These are phyloP conservation scores for Norana najaformis DNA, from an alignment of 2,888 invertebrate genomes.

Conservation along the genomic window DNA sequence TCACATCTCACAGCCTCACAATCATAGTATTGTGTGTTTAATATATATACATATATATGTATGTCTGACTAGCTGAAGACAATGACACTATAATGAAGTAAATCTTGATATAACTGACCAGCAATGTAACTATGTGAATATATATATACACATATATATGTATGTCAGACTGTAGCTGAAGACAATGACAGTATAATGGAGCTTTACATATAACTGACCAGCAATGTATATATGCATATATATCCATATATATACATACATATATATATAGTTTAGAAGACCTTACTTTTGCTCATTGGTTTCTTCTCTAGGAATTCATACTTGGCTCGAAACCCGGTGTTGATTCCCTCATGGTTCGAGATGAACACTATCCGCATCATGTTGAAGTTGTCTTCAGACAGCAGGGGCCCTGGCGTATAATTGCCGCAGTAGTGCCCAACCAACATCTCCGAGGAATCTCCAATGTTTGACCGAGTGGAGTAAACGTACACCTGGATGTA, in stretches of 20 bases:
- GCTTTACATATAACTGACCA: neutral
- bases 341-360: slow-evolving; percentile 81
- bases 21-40: no score
- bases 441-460: slow-evolving; percentile 62
- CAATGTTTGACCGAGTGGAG: neutral
- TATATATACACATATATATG: no score
- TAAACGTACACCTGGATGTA: slow-evolving; percentile 51
- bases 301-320: slow-evolving; percentile 78
- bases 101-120: no score
- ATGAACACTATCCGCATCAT: slow-evolving; percentile 86
- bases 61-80: no score
- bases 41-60: no score
- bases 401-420: slow-evolving; percentile 90
- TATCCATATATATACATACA: no score
- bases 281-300: neutral
- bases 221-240: no score
- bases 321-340: slow-evolving; percentile 92
- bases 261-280: no score
- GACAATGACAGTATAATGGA: neutral
- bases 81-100: no score
- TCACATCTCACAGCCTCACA: no score
- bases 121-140: no score
- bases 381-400: slow-evolving; percentile 87
- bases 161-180: neutral
- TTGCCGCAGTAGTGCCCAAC: slow-evolving; percentile 89